Evolutionary conservation across 2,797 vertebrate species (phyloP).

Genomic region (Sebastes variabilis): DNA sequence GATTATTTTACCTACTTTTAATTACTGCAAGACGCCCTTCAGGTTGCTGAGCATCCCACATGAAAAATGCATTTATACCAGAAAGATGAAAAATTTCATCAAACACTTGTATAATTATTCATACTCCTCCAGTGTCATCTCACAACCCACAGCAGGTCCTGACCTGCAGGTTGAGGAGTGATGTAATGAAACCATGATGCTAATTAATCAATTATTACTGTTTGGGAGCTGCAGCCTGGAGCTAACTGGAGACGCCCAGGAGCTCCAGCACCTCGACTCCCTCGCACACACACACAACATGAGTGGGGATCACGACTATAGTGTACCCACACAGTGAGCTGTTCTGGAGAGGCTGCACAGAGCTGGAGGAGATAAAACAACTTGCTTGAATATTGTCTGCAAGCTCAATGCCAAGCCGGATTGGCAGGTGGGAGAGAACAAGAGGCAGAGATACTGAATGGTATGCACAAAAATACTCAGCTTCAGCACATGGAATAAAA

Average conservation of each 20-base stretch:
- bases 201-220: background rate
- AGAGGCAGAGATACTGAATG: background rate
- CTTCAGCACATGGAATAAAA: background rate
- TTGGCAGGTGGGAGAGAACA: background rate
- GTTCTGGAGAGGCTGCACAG: constrained; percentile 12
- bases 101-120: background rate
- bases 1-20: background rate
- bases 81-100: background rate
- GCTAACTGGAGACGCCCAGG: background rate
- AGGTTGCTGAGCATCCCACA: background rate
- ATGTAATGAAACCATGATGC: background rate
- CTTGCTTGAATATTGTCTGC: background rate
- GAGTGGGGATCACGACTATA: constrained; percentile 34
- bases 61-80: background rate
- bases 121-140: background rate
- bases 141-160: too few species aligned
- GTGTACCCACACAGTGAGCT: constrained; percentile 29
- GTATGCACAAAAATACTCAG: constrained; percentile 1
- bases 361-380: constrained; percentile 8
- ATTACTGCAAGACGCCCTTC: background rate
- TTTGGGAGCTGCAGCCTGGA: background rate
- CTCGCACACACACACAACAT: background rate
- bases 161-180: background rate
- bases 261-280: background rate
- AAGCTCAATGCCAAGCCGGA: background rate